These are phyloP conservation scores for Oryzias curvinotus DNA, from an alignment of 2,113 vertebrate species.

Conservation along the genomic window DNA sequence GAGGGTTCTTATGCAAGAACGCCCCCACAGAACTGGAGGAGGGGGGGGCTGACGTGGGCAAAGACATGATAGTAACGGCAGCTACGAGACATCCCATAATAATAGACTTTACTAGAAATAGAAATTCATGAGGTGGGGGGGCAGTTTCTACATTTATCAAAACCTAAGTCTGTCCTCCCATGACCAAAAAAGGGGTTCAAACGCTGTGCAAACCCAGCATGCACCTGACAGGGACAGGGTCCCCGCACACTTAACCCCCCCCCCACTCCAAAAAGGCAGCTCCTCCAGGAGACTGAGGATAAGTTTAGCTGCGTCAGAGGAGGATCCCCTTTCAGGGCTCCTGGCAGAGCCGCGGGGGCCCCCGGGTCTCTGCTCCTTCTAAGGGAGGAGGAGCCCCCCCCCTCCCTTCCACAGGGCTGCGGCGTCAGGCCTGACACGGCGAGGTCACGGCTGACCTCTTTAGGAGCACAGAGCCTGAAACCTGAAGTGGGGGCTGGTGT, in stretches of 20 bases:
- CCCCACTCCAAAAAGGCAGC: constrained; percentile 7
- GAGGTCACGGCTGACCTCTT: constrained; percentile 40
- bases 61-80: not conserved
- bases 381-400: constrained; percentile 59
- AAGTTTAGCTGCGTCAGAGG: constrained; percentile 42
- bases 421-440: constrained; percentile 19
- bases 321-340: constrained; percentile 65
- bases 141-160: constrained; percentile 19
- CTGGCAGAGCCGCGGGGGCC: constrained; percentile 51
- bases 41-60: constrained; percentile 1
- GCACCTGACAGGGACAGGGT: constrained; percentile 29
- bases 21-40: not conserved
- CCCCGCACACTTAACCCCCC: constrained; percentile 10
- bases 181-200: constrained; percentile 72
- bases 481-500: not conserved
- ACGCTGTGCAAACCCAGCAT: constrained; percentile 6
- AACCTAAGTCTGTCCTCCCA: constrained; percentile 18
- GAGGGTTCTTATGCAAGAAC: constrained; percentile 7
- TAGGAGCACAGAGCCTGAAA: not conserved
- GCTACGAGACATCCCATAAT: constrained; percentile 28
- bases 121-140: constrained; percentile 17
- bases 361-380: constrained; percentile 65
- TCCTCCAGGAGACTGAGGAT: constrained; percentile 3
- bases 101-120: constrained; percentile 47
- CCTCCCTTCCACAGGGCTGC: not conserved